Base-by-base conservation (phyloP, 1,140 invertebrate genomes). In the Tenebrio molitor region DNA sequence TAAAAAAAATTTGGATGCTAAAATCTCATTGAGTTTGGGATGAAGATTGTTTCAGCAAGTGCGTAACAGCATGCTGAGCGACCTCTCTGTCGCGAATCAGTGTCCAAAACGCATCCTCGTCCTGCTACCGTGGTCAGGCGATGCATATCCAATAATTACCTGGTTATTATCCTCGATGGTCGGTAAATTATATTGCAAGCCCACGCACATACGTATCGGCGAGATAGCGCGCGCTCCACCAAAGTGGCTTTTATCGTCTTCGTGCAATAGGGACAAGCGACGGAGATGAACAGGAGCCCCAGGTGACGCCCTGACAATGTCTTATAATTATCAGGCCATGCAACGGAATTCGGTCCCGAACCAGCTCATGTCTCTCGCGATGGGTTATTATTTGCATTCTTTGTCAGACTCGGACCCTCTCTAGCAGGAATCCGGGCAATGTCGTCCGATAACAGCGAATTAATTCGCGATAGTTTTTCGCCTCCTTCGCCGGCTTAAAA, bases 121-220 rank as follows among this genome's bases (percentile, higher is more conserved):
- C 17, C 39, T 21, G 71, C 25, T 42, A 77, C 73, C 71, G 74
- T 53, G 74, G 74, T 71, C 76, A 69, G 72, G 66, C 72, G 76
- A 74, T 74, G 74, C 76, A 39, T 73, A 71, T 76, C 72, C 77
- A 74, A 76, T 78, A 78, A 78, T 78, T 76, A 78, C 73, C 73
- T 71, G 71, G 75, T 76, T 76, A 78, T 78, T 78, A 78, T 78
- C 75, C 67, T 46, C 66, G 77, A 78, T 78, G 73, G 75, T 73
- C 71, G 75, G 68, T 77, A 78, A 78, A 78, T 78, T 78, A 78
- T 78, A 78, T 74, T 77, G 72, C 64, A 66, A 36, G 65, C 74
- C 74, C 74, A 76, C 74, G 74, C 74, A 75, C 34, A 34, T 69
- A 75, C 34, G 21, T 69, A 73, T 64, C 50, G 50, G 72, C 72